A percentile compares a stretch with the other conserved stretches of the same genome.
phyloP scores from a whole-genome alignment of 2,888 invertebrate species.

The Dorcus hopei region DNA sequence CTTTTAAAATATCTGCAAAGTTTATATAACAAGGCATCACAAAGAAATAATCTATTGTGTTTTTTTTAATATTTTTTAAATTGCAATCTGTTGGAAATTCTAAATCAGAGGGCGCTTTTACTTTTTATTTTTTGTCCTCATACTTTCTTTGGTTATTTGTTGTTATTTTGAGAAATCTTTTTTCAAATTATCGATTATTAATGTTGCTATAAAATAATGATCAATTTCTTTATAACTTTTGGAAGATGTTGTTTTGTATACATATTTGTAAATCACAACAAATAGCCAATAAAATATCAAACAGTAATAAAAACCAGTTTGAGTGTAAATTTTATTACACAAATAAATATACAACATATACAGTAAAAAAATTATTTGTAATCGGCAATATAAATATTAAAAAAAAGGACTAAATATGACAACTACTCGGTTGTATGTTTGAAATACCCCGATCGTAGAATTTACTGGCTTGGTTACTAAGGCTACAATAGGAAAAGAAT shows the following conservation, averaged over 20 bases:
- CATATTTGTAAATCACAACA: not conserved
- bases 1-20: slow-evolving; percentile 19
- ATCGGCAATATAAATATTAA: slow-evolving; percentile 15
- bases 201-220: no score
- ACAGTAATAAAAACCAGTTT: not conserved
- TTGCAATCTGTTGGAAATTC: no score
- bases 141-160: not conserved
- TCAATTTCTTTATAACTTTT: no score
- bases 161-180: not conserved
- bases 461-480: slow-evolving; percentile 19
- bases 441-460: slow-evolving; percentile 10
- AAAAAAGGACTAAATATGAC: slow-evolving; percentile 14
- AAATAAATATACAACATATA: slow-evolving; percentile 4
- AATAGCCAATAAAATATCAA: not conserved
- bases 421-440: slow-evolving; percentile 8
- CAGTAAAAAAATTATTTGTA: not conserved
- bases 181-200: not conserved
- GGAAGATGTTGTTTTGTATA: no score
- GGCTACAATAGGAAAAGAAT: slow-evolving; percentile 14
- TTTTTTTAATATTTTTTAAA: slow-evolving; percentile 12
- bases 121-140: slow-evolving; percentile 4
- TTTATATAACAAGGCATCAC: slow-evolving; percentile 27
- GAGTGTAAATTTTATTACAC: not conserved
- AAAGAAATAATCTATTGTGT: slow-evolving; percentile 18
- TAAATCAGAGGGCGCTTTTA: no score